phyloP scores from a whole-genome alignment of 1,140 invertebrate species.

The Drosophila navojoa region DNA sequence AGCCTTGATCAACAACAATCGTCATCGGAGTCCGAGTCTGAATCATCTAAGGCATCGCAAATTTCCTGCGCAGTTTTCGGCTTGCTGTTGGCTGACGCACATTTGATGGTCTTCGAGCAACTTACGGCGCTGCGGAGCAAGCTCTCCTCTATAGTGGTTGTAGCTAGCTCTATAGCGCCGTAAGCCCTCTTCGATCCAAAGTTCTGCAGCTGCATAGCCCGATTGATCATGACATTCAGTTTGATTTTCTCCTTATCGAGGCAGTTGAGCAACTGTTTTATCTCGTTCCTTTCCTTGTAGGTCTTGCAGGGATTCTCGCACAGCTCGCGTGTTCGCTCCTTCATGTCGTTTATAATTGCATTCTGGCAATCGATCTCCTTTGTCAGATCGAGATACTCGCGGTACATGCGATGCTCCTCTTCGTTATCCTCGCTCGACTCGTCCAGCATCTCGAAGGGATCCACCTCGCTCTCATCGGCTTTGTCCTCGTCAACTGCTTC shows the following conservation, averaged over 20 bases:
- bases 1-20: background rate
- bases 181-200: slow-evolving; percentile 51
- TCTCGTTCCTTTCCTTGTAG: slow-evolving; percentile 16
- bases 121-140: background rate
- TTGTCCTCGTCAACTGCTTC: slow-evolving; percentile 14
- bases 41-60: slow-evolving; percentile 20
- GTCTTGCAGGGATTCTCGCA: slow-evolving; percentile 31
- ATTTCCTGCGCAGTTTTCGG: slow-evolving; percentile 13
- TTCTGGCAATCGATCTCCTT: slow-evolving; percentile 62
- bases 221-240: slow-evolving; percentile 45
- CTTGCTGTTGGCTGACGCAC: background rate
- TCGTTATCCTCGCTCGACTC: slow-evolving; percentile 46
- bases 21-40: slow-evolving; percentile 6
- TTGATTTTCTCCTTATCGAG: slow-evolving; percentile 47
- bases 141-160: slow-evolving; percentile 15
- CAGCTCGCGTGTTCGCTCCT: slow-evolving; percentile 1
- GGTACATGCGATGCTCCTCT: slow-evolving; percentile 45
- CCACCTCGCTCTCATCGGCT: slow-evolving; percentile 11
- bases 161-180: slow-evolving; percentile 40
- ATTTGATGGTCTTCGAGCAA: background rate
- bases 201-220: slow-evolving; percentile 55
- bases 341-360: slow-evolving; percentile 37
- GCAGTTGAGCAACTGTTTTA: slow-evolving; percentile 30
- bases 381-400: slow-evolving; percentile 51
- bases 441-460: slow-evolving; percentile 52